Evolutionary conservation across 2,797 vertebrate species (phyloP).

Genomic region (Prunella strophiata): DNA sequence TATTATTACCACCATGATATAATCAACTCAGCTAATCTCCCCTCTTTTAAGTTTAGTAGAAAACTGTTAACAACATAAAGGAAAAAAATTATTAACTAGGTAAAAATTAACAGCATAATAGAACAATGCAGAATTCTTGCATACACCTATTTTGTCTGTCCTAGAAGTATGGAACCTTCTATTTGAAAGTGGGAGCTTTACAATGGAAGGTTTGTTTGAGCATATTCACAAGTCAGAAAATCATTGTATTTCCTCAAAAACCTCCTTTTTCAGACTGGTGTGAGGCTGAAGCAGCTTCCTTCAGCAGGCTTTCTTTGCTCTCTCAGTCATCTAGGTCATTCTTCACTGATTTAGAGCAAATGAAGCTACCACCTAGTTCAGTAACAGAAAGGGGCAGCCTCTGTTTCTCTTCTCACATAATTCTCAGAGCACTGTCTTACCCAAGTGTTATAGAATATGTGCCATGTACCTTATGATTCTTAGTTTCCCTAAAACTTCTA

Average conservation of each 20-base stretch:
- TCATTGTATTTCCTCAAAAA: not conserved
- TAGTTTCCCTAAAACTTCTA: not conserved
- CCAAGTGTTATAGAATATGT: not conserved
- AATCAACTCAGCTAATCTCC: not conserved
- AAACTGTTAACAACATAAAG: not conserved
- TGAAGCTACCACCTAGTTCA: not conserved
- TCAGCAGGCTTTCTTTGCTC: not conserved
- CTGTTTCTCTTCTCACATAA: not conserved
- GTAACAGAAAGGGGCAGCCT: not conserved
- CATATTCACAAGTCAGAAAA: not conserved
- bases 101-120: not conserved
- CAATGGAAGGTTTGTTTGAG: not conserved
- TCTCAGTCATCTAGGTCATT: not conserved
- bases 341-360: not conserved
- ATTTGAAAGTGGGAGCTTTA: not conserved
- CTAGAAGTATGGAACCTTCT: not conserved
- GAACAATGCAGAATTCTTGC: not conserved
- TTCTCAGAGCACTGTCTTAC: not conserved
- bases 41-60: not conserved
- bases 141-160: not conserved
- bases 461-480: accelerated
- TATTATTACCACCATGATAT: not conserved
- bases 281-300: not conserved
- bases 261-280: not conserved
- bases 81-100: not conserved